Percentiles rank a stretch among this genome's conserved stretches.
phyloP scores from a whole-genome alignment of 2,797 vertebrate species.

The Knipowitschia caucasica region DNA sequence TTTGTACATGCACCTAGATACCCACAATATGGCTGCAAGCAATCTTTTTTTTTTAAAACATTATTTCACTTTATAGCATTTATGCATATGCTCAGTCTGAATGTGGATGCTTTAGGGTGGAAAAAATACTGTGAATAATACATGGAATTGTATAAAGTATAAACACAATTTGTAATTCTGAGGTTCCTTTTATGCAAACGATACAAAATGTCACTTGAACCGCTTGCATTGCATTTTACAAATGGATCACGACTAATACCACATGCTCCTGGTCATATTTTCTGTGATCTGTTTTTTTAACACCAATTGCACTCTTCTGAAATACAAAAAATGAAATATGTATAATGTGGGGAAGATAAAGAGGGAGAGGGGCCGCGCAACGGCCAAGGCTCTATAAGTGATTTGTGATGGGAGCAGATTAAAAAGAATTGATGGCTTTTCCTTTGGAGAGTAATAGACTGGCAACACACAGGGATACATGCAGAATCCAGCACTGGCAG shows the following conservation, averaged over 20 bases:
- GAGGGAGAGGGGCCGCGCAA: conserved; percentile 10
- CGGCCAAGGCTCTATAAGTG: conserved; percentile 30
- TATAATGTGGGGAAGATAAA: conserved; percentile 28
- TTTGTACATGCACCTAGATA: no score
- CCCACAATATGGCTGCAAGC: no score
- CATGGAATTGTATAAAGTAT: no score
- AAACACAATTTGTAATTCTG: not conserved
- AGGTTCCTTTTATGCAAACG: not conserved
- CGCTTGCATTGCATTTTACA: not conserved
- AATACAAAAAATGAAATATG: conserved; percentile 11
- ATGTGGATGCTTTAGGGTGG: no score
- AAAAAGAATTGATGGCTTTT: conserved; percentile 39
- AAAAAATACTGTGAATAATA: no score
- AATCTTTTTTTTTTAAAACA: no score
- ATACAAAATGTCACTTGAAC: not conserved
- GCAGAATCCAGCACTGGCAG: conserved; percentile 16
- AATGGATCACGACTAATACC: conserved; percentile 6
- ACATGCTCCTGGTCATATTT: conserved; percentile 5
- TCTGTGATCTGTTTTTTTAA: conserved; percentile 13
- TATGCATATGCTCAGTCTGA: no score
- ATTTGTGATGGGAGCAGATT: conserved; percentile 40
- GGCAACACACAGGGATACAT: conserved; percentile 21
- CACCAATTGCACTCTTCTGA: conserved; percentile 19
- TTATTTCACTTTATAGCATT: no score
- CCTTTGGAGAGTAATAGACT: conserved; percentile 48